phyloP scores from a whole-genome alignment of 2,888 invertebrate genomes.

The Embidobia sp. region DNA sequence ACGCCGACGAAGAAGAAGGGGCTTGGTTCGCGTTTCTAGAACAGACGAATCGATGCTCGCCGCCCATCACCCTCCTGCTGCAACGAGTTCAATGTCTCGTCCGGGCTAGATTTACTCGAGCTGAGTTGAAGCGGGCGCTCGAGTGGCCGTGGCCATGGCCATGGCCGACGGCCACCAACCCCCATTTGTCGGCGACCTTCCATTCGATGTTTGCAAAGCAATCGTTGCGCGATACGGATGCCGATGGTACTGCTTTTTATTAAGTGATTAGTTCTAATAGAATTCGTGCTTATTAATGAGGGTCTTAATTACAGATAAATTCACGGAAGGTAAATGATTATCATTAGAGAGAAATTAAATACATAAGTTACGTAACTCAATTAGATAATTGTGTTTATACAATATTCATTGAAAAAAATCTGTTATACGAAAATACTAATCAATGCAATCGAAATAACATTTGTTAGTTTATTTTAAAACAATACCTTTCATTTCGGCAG shows the following conservation, averaged over 20 bases:
- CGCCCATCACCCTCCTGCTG: conserved; percentile 70
- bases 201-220: conserved; percentile 46
- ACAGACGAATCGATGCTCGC: conserved; percentile 78
- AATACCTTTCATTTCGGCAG: too few species aligned
- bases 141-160: conserved; percentile 74
- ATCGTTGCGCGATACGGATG: conserved; percentile 25
- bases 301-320: too few species aligned
- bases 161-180: conserved; percentile 67
- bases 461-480: too few species aligned
- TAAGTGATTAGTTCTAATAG: too few species aligned
- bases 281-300: neutral
- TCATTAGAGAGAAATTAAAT: neutral
- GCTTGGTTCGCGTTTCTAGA: conserved; percentile 77
- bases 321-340: neutral
- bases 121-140: conserved; percentile 57
- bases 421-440: too few species aligned
- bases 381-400: too few species aligned
- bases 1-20: conserved; percentile 61
- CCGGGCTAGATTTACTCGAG: conserved; percentile 72
- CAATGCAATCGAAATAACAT: too few species aligned
- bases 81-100: conserved; percentile 80
- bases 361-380: neutral
- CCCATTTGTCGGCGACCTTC: conserved; percentile 49
- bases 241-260: conserved; percentile 10
- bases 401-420: too few species aligned